Percentiles rank a stretch among this genome's conserved stretches.
These are phyloP conservation scores for Lasioglossum malachurum DNA, from an alignment of 2,888 invertebrate genomes.

Conservation along the genomic window DNA sequence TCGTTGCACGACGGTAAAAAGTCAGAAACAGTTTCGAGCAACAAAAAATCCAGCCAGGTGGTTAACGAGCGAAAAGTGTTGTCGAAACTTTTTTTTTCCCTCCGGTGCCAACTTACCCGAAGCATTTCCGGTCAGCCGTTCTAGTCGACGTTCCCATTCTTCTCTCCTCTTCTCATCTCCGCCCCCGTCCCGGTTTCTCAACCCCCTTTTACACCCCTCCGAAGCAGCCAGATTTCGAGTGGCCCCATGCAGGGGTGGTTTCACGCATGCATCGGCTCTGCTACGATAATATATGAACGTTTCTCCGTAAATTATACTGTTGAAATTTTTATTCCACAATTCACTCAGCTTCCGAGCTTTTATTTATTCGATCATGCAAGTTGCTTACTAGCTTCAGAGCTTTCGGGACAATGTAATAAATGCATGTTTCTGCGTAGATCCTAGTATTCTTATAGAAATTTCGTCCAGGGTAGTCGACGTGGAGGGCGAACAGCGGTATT, in stretches of 20 bases:
- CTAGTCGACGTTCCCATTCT: constrained; percentile 3
- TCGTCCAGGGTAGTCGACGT: background rate
- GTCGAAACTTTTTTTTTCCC: constrained; percentile 16
- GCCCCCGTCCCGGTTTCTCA: background rate
- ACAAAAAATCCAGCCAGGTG: constrained; percentile 19
- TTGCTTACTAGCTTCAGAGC: background rate
- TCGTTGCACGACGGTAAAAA: background rate
- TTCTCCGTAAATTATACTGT: background rate
- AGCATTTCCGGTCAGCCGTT: constrained; percentile 24
- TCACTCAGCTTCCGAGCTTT: background rate
- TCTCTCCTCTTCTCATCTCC: background rate
- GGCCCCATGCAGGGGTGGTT: background rate
- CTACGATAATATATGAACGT: constrained; percentile 20
- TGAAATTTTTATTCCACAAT: background rate
- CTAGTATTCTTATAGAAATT: background rate
- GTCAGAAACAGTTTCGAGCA: background rate
- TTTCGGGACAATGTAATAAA: background rate
- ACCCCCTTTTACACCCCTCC: background rate
- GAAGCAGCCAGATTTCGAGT: background rate
- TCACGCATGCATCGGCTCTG: constrained; percentile 29
- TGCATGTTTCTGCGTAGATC: background rate
- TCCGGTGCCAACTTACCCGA: constrained; percentile 20
- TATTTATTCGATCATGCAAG: background rate
- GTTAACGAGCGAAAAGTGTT: constrained; percentile 30
- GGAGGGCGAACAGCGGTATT: constrained; percentile 47